These are phyloP conservation scores for Drosophila nr. perissopoda DNA, from an alignment of 2,888 invertebrate species.

Conservation along the genomic window DNA sequence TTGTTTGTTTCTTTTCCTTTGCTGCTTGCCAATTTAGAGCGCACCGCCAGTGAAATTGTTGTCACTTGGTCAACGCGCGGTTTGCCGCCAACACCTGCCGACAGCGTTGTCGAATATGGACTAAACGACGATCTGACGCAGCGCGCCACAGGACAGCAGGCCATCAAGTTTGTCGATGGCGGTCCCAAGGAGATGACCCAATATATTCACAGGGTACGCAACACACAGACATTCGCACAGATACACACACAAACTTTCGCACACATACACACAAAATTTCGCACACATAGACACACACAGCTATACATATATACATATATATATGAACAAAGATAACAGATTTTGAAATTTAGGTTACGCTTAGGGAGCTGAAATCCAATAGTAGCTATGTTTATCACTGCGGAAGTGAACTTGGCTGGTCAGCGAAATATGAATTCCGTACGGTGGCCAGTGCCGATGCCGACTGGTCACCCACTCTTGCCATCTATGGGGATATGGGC, in stretches of 20 bases:
- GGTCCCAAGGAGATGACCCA: conserved; percentile 88
- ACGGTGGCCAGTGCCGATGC: conserved; percentile 88
- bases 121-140: conserved; percentile 85
- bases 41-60: conserved; percentile 88
- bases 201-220: conserved; percentile 91
- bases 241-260: background rate
- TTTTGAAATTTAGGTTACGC: conserved; percentile 74
- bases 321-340: conserved; percentile 2
- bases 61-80: conserved; percentile 94
- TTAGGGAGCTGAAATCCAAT: conserved; percentile 87
- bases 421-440: conserved; percentile 90
- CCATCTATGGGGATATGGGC: conserved; percentile 97
- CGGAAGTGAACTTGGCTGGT: conserved; percentile 93
- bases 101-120: conserved; percentile 91
- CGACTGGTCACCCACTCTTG: conserved; percentile 92
- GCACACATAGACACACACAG: background rate
- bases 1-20: conserved; percentile 39
- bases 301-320: background rate
- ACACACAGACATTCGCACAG: conserved; percentile 7
- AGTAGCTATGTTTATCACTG: conserved; percentile 92
- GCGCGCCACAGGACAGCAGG: conserved; percentile 86
- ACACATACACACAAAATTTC: background rate
- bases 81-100: conserved; percentile 85
- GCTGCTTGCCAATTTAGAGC: conserved; percentile 84
- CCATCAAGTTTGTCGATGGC: conserved; percentile 90